A percentile compares a stretch with the other conserved stretches of the same genome.
These are phyloP conservation scores for Blera fallax DNA, from an alignment of 2,888 invertebrate genomes.

Conservation along the genomic window DNA sequence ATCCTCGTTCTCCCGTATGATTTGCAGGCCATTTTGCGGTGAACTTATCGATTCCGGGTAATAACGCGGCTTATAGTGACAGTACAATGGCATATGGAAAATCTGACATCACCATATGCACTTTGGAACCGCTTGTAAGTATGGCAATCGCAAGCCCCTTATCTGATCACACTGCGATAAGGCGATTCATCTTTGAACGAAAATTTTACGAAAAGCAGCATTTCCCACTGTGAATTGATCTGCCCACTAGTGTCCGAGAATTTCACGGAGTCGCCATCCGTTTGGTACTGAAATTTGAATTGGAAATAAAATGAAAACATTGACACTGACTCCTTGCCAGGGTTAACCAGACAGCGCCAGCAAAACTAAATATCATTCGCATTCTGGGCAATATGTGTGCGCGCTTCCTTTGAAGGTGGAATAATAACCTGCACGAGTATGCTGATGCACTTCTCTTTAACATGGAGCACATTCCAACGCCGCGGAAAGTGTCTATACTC, in stretches of 20 bases:
- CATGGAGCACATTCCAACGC: slow-evolving; percentile 71
- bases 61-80: no score
- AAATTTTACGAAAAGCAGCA: not conserved
- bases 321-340: slow-evolving; percentile 51
- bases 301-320: slow-evolving; percentile 70
- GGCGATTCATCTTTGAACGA: not conserved
- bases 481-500: slow-evolving; percentile 60
- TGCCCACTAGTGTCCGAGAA: not conserved
- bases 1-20: no score
- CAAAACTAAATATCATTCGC: slow-evolving; percentile 66
- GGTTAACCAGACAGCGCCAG: slow-evolving; percentile 60
- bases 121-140: no score
- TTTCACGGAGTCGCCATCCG: slow-evolving; percentile 31
- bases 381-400: slow-evolving; percentile 63
- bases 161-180: not conserved
- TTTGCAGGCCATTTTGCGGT: no score
- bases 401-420: slow-evolving; percentile 71
- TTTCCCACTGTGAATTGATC: not conserved
- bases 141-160: not conserved
- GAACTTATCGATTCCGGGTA: no score
- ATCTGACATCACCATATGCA: no score
- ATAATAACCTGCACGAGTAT: slow-evolving; percentile 73
- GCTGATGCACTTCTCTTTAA: slow-evolving; percentile 69
- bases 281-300: slow-evolving; percentile 63
- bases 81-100: no score